Conservation (phyloP, 2,888 invertebrate genomes). For the Mesochorus sp. region DNA sequence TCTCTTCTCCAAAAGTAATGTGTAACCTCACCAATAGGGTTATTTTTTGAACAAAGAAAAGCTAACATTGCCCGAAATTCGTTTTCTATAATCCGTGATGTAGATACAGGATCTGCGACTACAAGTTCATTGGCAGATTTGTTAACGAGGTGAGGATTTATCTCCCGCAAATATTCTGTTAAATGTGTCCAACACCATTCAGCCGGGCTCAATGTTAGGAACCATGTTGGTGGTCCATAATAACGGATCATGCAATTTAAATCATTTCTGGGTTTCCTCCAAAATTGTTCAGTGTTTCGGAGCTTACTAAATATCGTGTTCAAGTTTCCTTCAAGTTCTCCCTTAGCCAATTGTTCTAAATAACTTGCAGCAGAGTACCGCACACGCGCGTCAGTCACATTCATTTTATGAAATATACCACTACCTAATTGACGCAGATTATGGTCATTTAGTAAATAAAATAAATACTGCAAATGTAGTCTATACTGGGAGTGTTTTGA, state of each 20-base stretch:
- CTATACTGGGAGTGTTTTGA: constrained; percentile 65
- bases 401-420: constrained; percentile 65
- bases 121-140: constrained; percentile 69
- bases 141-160: constrained; percentile 66
- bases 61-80: constrained; percentile 72
- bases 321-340: constrained; percentile 60
- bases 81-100: constrained; percentile 73
- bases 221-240: constrained; percentile 69
- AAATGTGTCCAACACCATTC: constrained; percentile 70
- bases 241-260: constrained; percentile 64
- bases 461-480: constrained; percentile 65
- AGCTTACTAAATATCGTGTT: constrained; percentile 57
- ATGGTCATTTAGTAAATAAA: constrained; percentile 65
- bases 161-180: constrained; percentile 65
- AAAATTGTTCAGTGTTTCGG: constrained; percentile 57
- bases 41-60: constrained; percentile 66
- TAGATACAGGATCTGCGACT: constrained; percentile 71
- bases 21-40: constrained; percentile 64
- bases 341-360: constrained; percentile 54
- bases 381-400: constrained; percentile 43
- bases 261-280: constrained; percentile 62
- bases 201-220: constrained; percentile 61
- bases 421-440: constrained; percentile 63
- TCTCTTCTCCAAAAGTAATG: constrained; percentile 67
- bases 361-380: constrained; percentile 59